phyloP scores from a whole-genome alignment of 2,888 invertebrate species.

The Lissocephala sabroskyi region DNA sequence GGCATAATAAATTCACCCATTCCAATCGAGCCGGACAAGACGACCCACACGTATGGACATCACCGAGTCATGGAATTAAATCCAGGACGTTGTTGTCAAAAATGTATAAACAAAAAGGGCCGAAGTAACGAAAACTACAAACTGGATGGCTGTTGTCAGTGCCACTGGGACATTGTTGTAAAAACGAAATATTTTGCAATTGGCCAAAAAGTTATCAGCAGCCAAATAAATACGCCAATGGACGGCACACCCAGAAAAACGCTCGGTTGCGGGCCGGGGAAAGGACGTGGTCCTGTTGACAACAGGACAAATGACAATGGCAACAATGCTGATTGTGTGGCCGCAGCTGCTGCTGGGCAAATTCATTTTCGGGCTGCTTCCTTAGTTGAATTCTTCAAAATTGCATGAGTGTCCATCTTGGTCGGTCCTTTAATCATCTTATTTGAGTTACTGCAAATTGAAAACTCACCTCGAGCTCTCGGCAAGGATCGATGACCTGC shows the following conservation, averaged over 20 bases:
- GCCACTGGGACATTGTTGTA: conserved; percentile 14
- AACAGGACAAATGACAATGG: conserved; percentile 2
- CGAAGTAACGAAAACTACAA: conserved; percentile 33
- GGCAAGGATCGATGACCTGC: conserved; percentile 71
- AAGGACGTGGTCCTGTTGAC: conserved; percentile 8
- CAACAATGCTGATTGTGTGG: conserved; percentile 4
- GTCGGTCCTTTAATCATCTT: too few relatives aligned
- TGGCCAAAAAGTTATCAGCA: conserved; percentile 37
- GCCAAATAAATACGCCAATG: conserved; percentile 26
- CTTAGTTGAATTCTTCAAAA: too few relatives aligned
- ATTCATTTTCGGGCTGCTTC: too few relatives aligned
- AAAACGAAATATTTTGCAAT: conserved; percentile 33
- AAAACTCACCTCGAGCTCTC: conserved; percentile 69
- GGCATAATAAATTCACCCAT: too few relatives aligned
- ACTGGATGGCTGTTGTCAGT: conserved; percentile 8
- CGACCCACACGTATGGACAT: too few relatives aligned
- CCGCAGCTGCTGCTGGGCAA: not conserved
- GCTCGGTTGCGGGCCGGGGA: conserved; percentile 7
- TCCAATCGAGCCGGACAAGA: too few relatives aligned
- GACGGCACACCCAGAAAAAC: conserved; percentile 6
- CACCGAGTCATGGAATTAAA: conserved; percentile 11
- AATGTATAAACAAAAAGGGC: conserved; percentile 12
- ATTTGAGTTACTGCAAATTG: too few relatives aligned
- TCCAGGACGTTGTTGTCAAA: conserved; percentile 21
- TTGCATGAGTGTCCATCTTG: too few relatives aligned